Percentiles rank a stretch among this genome's conserved stretches.
Conservation (phyloP, 2,797 vertebrate genomes). For the Zalophus californianus region DNA sequence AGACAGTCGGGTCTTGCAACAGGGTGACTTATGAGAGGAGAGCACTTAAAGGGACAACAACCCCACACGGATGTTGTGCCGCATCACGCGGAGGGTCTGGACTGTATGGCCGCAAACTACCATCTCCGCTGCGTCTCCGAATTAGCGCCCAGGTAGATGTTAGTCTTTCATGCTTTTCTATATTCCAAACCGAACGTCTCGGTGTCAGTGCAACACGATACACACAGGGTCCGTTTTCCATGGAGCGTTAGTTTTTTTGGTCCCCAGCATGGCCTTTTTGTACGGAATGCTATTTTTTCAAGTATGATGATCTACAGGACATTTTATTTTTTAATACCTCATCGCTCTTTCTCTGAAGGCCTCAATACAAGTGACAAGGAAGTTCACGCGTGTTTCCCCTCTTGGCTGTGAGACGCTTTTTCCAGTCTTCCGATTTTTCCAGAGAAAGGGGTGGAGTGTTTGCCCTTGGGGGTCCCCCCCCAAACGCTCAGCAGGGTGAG, state of each 20-base stretch:
- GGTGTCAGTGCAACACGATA: conserved; percentile 59
- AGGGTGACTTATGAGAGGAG: conserved; percentile 61
- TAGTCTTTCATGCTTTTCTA: conserved; percentile 74
- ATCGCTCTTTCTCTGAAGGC: conserved; percentile 78
- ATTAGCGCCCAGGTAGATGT: conserved; percentile 78
- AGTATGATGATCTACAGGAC: conserved; percentile 85
- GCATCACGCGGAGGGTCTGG: conserved; percentile 68
- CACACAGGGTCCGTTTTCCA: conserved; percentile 68
- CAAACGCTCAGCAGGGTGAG: conserved; percentile 51
- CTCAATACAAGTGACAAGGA: conserved; percentile 81
- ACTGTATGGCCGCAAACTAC: conserved; percentile 58
- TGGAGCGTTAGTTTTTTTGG: conserved; percentile 70
- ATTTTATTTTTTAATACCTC: conserved; percentile 79
- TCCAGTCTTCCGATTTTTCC: conserved; percentile 46
- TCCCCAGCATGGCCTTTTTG: conserved; percentile 76
- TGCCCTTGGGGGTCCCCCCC: conserved; percentile 26
- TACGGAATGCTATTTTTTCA: conserved; percentile 85
- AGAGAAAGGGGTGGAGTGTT: conserved; percentile 68
- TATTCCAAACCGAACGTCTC: conserved; percentile 72
- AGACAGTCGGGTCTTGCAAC: conserved; percentile 56
- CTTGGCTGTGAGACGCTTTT: conserved; percentile 68
- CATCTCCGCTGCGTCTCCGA: conserved; percentile 75
- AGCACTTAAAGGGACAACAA: conserved; percentile 65
- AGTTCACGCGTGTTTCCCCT: conserved; percentile 78
- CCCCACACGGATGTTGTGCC: conserved; percentile 34